phyloP scores from a whole-genome alignment of 2,113 vertebrate species.

The Archocentrus centrarchus region DNA sequence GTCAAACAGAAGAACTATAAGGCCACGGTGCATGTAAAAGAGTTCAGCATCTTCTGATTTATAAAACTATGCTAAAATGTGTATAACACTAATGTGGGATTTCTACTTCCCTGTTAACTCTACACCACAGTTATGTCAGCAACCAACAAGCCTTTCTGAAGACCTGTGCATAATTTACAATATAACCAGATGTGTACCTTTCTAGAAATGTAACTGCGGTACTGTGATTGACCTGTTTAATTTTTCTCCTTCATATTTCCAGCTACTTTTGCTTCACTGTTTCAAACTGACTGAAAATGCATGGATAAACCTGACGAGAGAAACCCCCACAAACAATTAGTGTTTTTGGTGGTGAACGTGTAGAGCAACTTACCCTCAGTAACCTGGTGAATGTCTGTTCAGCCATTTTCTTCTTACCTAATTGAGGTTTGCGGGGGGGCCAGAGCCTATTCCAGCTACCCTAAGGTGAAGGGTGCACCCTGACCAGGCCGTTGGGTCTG shows the following conservation, averaged over 20 bases:
- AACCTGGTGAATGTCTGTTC: too few relatives aligned
- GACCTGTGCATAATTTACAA: neutral
- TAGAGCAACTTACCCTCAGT: too few relatives aligned
- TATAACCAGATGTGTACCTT: too few relatives aligned
- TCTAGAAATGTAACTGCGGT: neutral
- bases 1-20: accelerated
- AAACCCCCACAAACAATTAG: neutral
- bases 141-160: neutral
- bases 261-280: neutral
- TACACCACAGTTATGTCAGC: neutral
- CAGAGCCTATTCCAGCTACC: neutral
- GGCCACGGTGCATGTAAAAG: neutral
- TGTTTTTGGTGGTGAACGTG: too few relatives aligned
- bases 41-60: too few relatives aligned
- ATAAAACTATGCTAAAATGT: neutral
- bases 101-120: neutral
- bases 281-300: neutral
- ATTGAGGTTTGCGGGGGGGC: too few relatives aligned
- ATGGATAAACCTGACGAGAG: neutral
- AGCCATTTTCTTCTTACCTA: too few relatives aligned
- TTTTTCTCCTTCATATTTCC: accelerated
- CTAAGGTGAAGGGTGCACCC: accelerated
- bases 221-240: neutral
- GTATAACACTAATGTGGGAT: too few relatives aligned
- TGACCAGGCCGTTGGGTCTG: neutral